Evolutionary conservation across 2,888 invertebrate genomes (phyloP).

Genomic region (Ptychoptera albimana): DNA sequence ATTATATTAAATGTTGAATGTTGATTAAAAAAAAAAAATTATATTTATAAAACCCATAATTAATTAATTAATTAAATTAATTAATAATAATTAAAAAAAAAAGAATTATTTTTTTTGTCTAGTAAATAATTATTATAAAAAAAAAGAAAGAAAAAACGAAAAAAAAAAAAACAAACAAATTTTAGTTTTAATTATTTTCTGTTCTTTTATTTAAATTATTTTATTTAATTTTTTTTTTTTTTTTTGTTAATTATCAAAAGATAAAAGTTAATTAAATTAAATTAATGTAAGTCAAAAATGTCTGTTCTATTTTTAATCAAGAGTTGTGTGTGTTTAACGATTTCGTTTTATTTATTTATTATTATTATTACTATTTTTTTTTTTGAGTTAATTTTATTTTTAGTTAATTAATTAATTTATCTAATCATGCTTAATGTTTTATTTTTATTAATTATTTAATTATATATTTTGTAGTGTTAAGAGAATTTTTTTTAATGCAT

Average conservation of each 20-base stretch:
- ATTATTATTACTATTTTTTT: neutral
- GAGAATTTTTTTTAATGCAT: neutral
- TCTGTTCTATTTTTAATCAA: too few species aligned
- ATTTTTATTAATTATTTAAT: neutral
- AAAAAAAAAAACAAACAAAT: neutral
- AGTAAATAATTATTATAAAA: constrained; percentile 4
- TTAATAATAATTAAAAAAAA: constrained; percentile 7
- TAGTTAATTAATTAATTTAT: too few species aligned
- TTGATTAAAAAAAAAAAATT: constrained; percentile 6
- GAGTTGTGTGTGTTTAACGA: neutral
- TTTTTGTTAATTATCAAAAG: too few species aligned
- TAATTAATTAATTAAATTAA: constrained; percentile 7
- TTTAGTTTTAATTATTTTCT: constrained; percentile 1
- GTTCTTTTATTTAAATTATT: neutral
- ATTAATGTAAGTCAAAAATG: too few species aligned
- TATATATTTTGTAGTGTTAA: too few species aligned
- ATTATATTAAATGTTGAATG: constrained; percentile 6
- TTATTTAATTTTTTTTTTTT: too few species aligned
- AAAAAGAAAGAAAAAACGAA: constrained; percentile 4
- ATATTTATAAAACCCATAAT: constrained; percentile 4
- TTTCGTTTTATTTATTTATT: neutral
- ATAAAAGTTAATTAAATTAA: too few species aligned
- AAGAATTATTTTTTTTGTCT: constrained; percentile 8
- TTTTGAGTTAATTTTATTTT: too few species aligned
- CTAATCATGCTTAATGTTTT: neutral